A percentile compares a stretch with the other conserved stretches of the same genome.
These are phyloP conservation scores for Carposina sasakii DNA, from an alignment of 1,140 invertebrate species.

Conservation along the genomic window DNA sequence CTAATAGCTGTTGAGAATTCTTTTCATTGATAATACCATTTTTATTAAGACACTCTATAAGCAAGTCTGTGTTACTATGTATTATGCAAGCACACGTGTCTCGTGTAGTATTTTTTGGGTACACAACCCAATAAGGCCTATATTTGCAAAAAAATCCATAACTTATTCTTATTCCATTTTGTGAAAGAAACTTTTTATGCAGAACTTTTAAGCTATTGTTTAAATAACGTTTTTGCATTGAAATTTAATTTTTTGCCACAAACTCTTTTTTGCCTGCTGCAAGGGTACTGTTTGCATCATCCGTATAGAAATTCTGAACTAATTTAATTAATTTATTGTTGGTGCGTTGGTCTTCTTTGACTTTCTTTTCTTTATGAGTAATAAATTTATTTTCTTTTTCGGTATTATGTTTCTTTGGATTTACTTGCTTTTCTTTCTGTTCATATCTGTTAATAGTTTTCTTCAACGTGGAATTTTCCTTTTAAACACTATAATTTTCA, in stretches of 20 bases:
- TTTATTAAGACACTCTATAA: conserved; percentile 11
- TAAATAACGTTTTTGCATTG: conserved; percentile 19
- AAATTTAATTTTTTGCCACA: conserved; percentile 14
- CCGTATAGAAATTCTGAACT: neutral
- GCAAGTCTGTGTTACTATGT: conserved; percentile 20
- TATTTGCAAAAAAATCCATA: conserved; percentile 15
- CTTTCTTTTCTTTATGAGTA: too few species aligned
- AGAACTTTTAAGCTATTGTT: conserved; percentile 10
- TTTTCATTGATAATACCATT: neutral
- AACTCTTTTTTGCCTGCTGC: conserved; percentile 17
- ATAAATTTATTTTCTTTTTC: too few species aligned
- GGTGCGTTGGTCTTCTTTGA: too few species aligned
- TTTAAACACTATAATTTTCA: too few species aligned
- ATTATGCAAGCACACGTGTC: conserved; percentile 18
- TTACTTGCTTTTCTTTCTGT: too few species aligned
- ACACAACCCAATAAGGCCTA: conserved; percentile 18
- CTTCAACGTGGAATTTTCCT: too few species aligned
- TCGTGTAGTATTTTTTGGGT: conserved; percentile 13
- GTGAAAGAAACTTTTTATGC: conserved; percentile 17
- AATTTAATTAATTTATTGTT: neutral
- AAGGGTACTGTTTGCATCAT: neutral
- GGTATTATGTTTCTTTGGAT: too few species aligned
- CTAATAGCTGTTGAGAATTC: conserved; percentile 6
- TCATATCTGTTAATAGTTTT: too few species aligned
- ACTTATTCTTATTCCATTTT: conserved; percentile 11